Evolutionary conservation across 2,797 vertebrate genomes (phyloP).

Genomic region (Ibycter americanus): DNA sequence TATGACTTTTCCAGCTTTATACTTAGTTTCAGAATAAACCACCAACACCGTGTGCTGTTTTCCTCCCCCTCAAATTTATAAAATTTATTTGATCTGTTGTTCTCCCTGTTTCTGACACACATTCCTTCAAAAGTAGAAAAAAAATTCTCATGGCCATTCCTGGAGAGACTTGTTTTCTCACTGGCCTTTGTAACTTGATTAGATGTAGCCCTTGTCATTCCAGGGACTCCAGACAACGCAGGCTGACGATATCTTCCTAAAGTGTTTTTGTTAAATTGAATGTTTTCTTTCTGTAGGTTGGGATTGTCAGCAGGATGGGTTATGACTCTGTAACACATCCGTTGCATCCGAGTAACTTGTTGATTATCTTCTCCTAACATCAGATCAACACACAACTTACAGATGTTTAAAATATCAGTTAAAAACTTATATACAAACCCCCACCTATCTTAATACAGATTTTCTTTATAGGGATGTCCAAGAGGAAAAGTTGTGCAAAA

Average conservation of each 20-base stretch:
- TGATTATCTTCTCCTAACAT: background rate
- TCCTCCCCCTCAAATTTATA: fast-evolving
- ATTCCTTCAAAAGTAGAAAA: background rate
- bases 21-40: background rate
- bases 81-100: background rate
- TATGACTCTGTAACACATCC: background rate
- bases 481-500: background rate
- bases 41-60: background rate
- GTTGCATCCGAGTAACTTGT: fast-evolving
- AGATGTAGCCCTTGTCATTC: background rate
- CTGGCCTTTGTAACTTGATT: background rate
- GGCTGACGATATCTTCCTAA: background rate
- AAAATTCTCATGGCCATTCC: background rate
- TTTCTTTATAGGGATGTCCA: background rate
- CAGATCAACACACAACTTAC: background rate
- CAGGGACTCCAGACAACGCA: background rate
- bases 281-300: background rate
- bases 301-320: background rate
- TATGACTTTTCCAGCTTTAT: background rate
- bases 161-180: background rate
- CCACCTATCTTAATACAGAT: background rate
- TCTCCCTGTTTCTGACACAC: background rate
- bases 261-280: background rate
- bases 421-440: background rate
- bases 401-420: background rate